Percentiles rank a stretch among this genome's conserved stretches.
These are phyloP conservation scores for Spisula solida DNA, from an alignment of 2,888 invertebrate genomes.

Conservation along the genomic window DNA sequence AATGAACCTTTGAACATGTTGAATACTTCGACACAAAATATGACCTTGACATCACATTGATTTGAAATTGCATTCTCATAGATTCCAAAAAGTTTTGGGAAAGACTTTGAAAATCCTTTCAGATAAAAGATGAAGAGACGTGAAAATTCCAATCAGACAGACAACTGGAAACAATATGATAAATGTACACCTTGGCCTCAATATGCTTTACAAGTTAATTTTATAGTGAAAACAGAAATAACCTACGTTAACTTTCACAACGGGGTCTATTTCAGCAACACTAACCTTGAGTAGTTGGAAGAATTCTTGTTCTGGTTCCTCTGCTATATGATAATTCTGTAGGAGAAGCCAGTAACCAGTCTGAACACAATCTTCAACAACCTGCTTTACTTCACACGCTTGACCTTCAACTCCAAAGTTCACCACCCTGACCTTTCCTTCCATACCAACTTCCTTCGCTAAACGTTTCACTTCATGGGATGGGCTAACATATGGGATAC, in stretches of 20 bases:
- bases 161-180: too few relatives aligned
- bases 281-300: slow-evolving; percentile 83
- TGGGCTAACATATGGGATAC: slow-evolving; percentile 82
- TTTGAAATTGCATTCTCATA: too few relatives aligned
- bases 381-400: slow-evolving; percentile 80
- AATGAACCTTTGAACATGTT: neutral
- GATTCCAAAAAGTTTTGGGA: too few relatives aligned
- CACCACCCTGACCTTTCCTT: slow-evolving; percentile 83
- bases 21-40: too few relatives aligned
- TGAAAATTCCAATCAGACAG: too few relatives aligned
- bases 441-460: slow-evolving; percentile 84
- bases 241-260: too few relatives aligned
- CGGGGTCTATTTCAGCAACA: neutral
- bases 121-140: too few relatives aligned
- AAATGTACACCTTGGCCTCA: too few relatives aligned
- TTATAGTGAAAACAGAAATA: too few relatives aligned
- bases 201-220: too few relatives aligned
- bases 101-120: too few relatives aligned
- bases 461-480: slow-evolving; percentile 83
- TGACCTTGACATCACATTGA: too few relatives aligned
- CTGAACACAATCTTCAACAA: slow-evolving; percentile 83
- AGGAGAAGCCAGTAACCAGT: slow-evolving; percentile 86
- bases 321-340: slow-evolving; percentile 86
- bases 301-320: slow-evolving; percentile 77
- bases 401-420: slow-evolving; percentile 85